Evolutionary conservation across 2,797 vertebrate genomes (phyloP).

Genomic region (Botia kubotai): DNA sequence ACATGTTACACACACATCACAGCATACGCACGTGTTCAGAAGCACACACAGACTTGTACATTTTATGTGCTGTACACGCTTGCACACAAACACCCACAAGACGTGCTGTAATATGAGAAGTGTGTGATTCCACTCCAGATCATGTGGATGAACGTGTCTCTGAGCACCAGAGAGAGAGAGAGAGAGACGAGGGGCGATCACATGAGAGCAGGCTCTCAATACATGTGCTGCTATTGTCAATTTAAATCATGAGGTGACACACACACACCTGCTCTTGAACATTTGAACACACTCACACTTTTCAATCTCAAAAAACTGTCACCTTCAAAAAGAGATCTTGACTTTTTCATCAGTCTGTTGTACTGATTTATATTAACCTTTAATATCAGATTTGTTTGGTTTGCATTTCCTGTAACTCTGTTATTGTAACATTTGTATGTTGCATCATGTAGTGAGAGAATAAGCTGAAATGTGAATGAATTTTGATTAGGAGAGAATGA

Average conservation of each 20-base stretch:
- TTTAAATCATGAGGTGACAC: no score
- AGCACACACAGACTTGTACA: background rate
- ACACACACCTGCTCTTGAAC: no score
- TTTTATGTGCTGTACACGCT: background rate
- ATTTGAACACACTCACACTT: no score
- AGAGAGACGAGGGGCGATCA: no score
- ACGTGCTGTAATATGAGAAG: background rate
- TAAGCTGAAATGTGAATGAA: slow-evolving; percentile 43
- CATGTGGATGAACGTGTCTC: background rate
- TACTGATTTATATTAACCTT: no score
- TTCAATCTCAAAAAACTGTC: no score
- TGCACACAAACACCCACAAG: background rate
- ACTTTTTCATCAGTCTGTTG: no score
- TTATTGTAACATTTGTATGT: no score
- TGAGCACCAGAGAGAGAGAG: background rate
- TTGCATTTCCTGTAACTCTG: no score
- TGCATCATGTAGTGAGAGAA: slow-evolving; percentile 27
- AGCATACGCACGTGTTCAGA: slow-evolving; percentile 38
- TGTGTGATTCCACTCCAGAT: background rate
- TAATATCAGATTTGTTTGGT: no score
- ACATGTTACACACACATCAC: slow-evolving; percentile 17
- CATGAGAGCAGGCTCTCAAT: background rate
- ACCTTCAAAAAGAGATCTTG: no score
- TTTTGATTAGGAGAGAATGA: slow-evolving; percentile 48
- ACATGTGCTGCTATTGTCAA: slow-evolving; percentile 25